These are phyloP conservation scores for Acarapis woodi DNA, from an alignment of 1,140 invertebrate genomes.

Conservation along the genomic window DNA sequence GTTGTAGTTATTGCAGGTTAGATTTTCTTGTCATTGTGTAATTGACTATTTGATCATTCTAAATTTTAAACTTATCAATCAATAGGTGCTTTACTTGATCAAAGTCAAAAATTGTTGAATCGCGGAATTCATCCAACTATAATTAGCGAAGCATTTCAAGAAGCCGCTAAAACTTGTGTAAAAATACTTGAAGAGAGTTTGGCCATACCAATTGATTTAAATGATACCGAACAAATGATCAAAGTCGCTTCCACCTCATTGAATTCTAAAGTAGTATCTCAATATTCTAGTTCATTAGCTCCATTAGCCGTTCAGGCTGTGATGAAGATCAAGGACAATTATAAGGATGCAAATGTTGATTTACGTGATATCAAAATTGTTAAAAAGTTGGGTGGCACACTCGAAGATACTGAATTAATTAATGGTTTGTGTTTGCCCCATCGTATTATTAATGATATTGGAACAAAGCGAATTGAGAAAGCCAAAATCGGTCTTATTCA, in stretches of 20 bases:
- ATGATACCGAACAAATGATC: constrained; percentile 54
- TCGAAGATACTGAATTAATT: constrained; percentile 88
- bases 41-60: not conserved
- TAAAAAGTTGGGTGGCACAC: constrained; percentile 79
- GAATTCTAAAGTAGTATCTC: constrained; percentile 80
- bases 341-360: constrained; percentile 29
- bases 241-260: constrained; percentile 88
- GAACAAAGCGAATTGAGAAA: constrained; percentile 75
- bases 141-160: constrained; percentile 87
- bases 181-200: constrained; percentile 50
- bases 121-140: constrained; percentile 88
- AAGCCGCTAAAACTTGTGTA: constrained; percentile 50
- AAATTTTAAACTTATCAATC: not conserved
- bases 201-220: constrained; percentile 54
- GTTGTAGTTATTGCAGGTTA: constrained; percentile 77
- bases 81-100: constrained; percentile 45
- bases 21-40: too few species aligned
- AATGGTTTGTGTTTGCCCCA: constrained; percentile 82
- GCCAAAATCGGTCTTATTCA: constrained; percentile 97
- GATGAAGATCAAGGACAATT: constrained; percentile 42
- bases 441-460: constrained; percentile 47
- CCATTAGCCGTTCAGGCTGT: constrained; percentile 93
- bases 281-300: constrained; percentile 74
- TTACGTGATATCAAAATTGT: constrained; percentile 75
- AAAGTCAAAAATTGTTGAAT: constrained; percentile 60